Conservation (phyloP, 64 coral and sea anemone genomes). For the Trachythela sp. region DNA sequence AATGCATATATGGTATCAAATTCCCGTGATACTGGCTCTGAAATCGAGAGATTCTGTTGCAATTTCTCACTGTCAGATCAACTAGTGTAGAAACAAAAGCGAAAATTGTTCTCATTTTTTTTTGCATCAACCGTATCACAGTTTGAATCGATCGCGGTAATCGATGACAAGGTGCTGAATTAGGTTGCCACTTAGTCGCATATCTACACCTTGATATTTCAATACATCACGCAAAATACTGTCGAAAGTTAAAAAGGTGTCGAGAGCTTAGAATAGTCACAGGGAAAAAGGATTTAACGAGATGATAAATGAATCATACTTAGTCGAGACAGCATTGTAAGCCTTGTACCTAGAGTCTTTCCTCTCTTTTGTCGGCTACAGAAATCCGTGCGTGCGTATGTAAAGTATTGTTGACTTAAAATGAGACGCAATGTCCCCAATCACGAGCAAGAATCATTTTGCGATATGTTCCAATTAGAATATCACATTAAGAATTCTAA, state of each 20-base stretch:
- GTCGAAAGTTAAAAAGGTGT: not conserved
- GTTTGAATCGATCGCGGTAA: not conserved
- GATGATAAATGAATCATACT: not conserved
- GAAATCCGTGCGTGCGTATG: not conserved
- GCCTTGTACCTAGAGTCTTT: not conserved
- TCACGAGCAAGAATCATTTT: not conserved
- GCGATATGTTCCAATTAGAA: not conserved
- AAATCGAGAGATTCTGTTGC: too few species aligned
- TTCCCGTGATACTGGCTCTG: too few species aligned
- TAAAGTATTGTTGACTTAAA: not conserved
- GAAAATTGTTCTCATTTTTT: not conserved
- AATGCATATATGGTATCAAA: too few species aligned
- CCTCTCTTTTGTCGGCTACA: not conserved
- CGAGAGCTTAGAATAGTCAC: not conserved
- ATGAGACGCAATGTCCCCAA: not conserved
- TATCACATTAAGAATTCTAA: not conserved
- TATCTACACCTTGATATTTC: slow-evolving; percentile 9
- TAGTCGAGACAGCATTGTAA: not conserved
- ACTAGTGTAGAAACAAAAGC: not conserved
- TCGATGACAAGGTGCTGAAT: not conserved
- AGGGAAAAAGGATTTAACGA: not conserved
- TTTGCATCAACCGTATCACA: not conserved
- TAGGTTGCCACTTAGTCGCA: not conserved
- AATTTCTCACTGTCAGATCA: too few species aligned
- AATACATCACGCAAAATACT: not conserved